Evolutionary conservation across 2,113 vertebrate genomes (phyloP), one percentile per base, ranked within the genome.

Genomic region (Muntiacus reevesi): DNA sequence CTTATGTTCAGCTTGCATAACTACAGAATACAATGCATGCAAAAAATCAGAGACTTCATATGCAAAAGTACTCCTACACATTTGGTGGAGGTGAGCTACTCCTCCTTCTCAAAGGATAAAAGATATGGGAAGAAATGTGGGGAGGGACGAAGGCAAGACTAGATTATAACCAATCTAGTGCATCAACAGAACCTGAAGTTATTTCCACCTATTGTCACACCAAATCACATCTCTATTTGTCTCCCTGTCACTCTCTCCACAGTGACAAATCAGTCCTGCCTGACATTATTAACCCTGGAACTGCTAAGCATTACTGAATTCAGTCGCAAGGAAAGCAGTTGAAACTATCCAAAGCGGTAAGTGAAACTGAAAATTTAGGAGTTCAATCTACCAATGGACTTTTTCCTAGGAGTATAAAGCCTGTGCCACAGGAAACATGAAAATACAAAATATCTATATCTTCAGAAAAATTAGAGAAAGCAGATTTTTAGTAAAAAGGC

Each of bases 221-320:
- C 83, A 87, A 76, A 96, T 64, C 71, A 91, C 91, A 95, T 97
- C 83, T 97, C 64, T 67, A 33, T 94, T 94, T 71, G 28, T 96
- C 36, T 92, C 86, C 55, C 85, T 81, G 83, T 93, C 91, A 93
- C 28, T 74, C 47, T 74, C 60, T 94, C 62, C 64, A 23, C n/a
- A 47, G 89, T 81, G 85, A 87, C 67, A 95, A 89, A 82, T 67
- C 91, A 96, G 43, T 23, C 28, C 86, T 67, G 64, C 40, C 47
- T 97, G 95, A 95, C 45, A 55, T 83, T 33, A 83, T 89, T 97
- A 97, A 93, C 71, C 91, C 67, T 91, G 57, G 62, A 84, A 76
- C 64, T 52, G 14, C 81, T 84, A 45, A 91, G 27, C 74, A 87
- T 79, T 95, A 87, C 40, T 90, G 52, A 97, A 81, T 10, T 81